Base-by-base conservation (phyloP, 2,888 invertebrate species). In the Aporophyla lueneburgensis region DNA sequence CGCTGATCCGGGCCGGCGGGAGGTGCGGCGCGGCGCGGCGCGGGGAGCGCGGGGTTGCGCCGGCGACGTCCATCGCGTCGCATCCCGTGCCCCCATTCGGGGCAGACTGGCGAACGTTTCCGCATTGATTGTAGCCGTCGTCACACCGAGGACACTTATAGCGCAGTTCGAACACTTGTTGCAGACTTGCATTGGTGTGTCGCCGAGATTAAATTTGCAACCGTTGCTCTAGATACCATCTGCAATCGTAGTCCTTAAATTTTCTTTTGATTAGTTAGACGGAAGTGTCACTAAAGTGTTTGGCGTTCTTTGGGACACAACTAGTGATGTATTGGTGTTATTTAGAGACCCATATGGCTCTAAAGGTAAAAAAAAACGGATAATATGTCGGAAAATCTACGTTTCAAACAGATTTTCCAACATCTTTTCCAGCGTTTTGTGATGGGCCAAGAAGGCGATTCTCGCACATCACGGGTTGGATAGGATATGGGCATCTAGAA, bases 31-130 rank as follows among this genome's bases (percentile, higher is more conserved):
- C 27, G 84, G 85, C 71, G 76, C 27, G 78, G 74, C 40, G 81
- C 21, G 78, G 84, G 84, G 81, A 74, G 78, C 79, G 86, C 83
- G 81, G 77, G 77, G 73, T 63, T 76, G 88, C 77, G 87, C 89
- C 88, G 88, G 87, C 89, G 91, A 89, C 93, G 91, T 88, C 90
- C 91, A 92, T 88, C 90, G 91, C 92, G 92, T 86, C 93, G 93
- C 95, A 94, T 96, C 96, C 92, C 94, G 95, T 91, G 94, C 92
- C 93, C 96, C 90, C 95, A 95, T 96, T 96, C 92, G 95, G 88
- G 87, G 91, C 91, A 92, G 92, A 93, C 93, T 89, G 86, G 88
- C 89, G 89, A 87, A 85, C 88, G 92, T 91, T 96, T 96, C 96
- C 96, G 96, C 96, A 96, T 96, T 96, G 96, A 93, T 93, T 91